Evolutionary conservation across 2,113 vertebrate species (phyloP), one percentile per base, ranked within the genome.

Genomic region (Cisticola juncidis): DNA sequence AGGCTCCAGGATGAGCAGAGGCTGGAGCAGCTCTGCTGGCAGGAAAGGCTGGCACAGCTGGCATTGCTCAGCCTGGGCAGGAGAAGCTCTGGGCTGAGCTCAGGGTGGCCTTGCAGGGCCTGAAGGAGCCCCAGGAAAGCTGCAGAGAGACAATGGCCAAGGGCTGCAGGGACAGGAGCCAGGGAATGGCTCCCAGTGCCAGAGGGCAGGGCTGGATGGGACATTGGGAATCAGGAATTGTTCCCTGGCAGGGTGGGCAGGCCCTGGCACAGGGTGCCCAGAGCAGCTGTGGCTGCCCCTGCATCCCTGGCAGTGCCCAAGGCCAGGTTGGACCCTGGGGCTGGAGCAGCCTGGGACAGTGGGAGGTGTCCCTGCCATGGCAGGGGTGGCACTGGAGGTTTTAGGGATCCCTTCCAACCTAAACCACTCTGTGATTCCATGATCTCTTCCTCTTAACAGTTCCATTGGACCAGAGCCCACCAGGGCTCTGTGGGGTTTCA

Each of bases 371-470:
- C 72, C 36, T 86, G 62, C 33, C 53, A 22, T 22, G 53, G 36
- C 45, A 36, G 13, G 28, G 7, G 3, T 20, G 36, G 18, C 0
- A 28, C n/a, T n/a, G n/a, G n/a, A n/a, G n/a, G n/a, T 2, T 18
- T 36, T 20, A 6, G 16, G 2, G 4, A n/a, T 0, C 9, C 8
- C 19, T 78, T 47, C 28, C 23, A 7, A 38, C 64, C 9, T 56
- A 79, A n/a, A 28, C 12, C 33, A 5, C 0, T 26, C n/a, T 1
- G 0, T 16, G 47, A 38, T 17, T n/a, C 65, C 16, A 16, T 28
- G 33, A 38, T 53, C 47, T 83, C 50, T 61, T 90, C n/a, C 40
- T 81, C 25, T 35, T 45, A 36, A 12, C 16, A 70, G 31, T 35
- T 54, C 36, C 61, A 13, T 13, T 50, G 42, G 84, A 9, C 12